These are phyloP conservation scores for Phyllotreta cruciferae DNA, from an alignment of 2,888 invertebrate genomes.

Conservation along the genomic window DNA sequence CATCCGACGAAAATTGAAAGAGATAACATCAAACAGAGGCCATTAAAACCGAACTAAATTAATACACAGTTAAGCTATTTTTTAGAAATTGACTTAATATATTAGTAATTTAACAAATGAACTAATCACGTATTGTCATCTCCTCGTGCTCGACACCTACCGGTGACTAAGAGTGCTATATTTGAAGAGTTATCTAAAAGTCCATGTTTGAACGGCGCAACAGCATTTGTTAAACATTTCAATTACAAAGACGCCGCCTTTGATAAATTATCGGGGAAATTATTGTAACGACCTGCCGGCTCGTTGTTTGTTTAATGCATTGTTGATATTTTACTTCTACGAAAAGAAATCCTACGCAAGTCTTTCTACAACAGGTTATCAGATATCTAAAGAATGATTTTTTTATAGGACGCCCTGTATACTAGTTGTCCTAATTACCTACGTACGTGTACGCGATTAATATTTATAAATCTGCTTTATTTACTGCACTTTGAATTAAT, in stretches of 20 bases:
- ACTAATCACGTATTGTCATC: conserved; percentile 10
- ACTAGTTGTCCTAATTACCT: too few relatives aligned
- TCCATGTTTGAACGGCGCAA: conserved; percentile 10
- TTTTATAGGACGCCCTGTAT: neutral
- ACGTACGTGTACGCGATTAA: too few relatives aligned
- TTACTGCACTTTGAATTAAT: conserved; percentile 4
- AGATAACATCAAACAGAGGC: too few relatives aligned
- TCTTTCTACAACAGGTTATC: conserved; percentile 4
- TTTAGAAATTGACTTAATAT: too few relatives aligned
- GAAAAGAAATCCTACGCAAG: conserved; percentile 1
- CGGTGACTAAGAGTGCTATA: conserved; percentile 18
- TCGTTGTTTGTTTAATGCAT: conserved; percentile 3
- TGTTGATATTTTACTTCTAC: conserved; percentile 20
- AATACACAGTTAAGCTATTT: too few relatives aligned
- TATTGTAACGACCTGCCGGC: conserved; percentile 5
- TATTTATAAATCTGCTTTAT: neutral
- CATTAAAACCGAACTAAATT: too few relatives aligned
- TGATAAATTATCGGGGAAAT: conserved; percentile 20
- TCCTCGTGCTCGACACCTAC: conserved; percentile 6
- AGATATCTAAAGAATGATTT: neutral
- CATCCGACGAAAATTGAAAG: too few relatives aligned
- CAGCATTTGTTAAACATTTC: conserved; percentile 14
- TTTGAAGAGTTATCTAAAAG: conserved; percentile 21
- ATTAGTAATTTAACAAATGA: too few relatives aligned
- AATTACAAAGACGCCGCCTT: conserved; percentile 20